phyloP scores from a whole-genome alignment of 2,797 vertebrate species.

The Dendrocincla fuliginosa region DNA sequence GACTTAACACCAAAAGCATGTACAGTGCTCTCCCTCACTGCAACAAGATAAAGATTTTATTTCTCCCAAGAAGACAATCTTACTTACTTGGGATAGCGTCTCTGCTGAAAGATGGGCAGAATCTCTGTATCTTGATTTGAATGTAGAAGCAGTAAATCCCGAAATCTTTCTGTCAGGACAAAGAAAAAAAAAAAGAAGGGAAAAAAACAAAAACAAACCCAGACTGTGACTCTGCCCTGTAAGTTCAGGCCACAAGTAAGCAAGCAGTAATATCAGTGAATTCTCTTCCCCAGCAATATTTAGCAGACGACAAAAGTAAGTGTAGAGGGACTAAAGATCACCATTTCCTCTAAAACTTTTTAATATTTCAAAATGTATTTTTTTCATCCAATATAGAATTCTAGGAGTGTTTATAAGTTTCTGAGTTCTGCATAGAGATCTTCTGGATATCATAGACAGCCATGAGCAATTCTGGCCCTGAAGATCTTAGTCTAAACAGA shows the following conservation, averaged over 20 bases:
- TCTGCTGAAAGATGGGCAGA: constrained; percentile 90
- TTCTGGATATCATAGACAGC: background rate
- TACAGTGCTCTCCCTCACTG: background rate
- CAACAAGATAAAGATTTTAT: background rate
- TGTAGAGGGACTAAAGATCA: background rate
- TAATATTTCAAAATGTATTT: background rate
- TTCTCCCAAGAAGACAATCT: constrained; percentile 32
- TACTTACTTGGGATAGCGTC: constrained; percentile 90
- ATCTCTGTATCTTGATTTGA: constrained; percentile 82
- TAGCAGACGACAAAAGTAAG: background rate
- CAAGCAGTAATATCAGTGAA: constrained; percentile 12
- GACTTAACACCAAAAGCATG: background rate
- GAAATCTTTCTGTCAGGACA: constrained; percentile 85
- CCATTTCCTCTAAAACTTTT: background rate
- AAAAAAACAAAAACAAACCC: background rate
- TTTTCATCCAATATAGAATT: background rate
- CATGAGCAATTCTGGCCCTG: background rate
- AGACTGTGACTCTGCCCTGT: constrained; percentile 26
- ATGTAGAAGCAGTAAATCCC: constrained; percentile 85
- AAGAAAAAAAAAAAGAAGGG: background rate
- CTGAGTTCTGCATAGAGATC: background rate
- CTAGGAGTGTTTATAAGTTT: background rate
- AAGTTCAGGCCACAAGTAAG: constrained; percentile 30
- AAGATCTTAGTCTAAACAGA: background rate
- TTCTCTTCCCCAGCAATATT: background rate